Base-by-base conservation (phyloP, 2,113 vertebrate genomes). In the Pollachius pollachius region DNA sequence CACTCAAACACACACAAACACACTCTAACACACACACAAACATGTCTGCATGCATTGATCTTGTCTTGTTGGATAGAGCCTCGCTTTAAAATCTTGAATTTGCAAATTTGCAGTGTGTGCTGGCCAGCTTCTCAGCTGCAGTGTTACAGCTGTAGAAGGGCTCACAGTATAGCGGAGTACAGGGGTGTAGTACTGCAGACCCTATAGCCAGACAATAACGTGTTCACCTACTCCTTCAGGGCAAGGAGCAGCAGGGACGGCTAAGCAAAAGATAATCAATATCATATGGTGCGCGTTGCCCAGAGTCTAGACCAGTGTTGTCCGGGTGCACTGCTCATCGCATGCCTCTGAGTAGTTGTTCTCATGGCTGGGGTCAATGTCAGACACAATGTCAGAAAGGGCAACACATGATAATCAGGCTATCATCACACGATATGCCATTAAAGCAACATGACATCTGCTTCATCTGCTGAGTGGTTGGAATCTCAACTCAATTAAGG, bases 241-340 rank as follows among this genome's bases (percentile, higher is more conserved):
- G 86, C 87, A 86, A 90, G 86, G 81, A 88, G 86, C 80, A 85
- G 76, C 77, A 84, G 78, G 87, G 81, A 88, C 85, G 80, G 82
- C 76, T 83, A 85, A 90, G 89, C 87, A 90, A 90, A 90, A 90
- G 88, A 89, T 88, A 90, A 92, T 92, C 90, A 92, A 92, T 91
- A 90, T 89, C 88, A 87, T 87, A 86, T 88, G 87, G 71, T 87
- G 82, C 79, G 84, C 11, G 8, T 88, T 75, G 87, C 87, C 88
- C 64, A 75, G 80, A 84, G 90, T 89, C 88, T 79, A 86, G 86
- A 87, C 83, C 73, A 74, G 83, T 12, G 81, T 84, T 80, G 75
- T 77, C 71, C 30, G 3, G 30, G 30, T 27, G 21, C 74, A 79
- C 62, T 74, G 67, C 84, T 75, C 83, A 85, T 86, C 87, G 80